A percentile compares a stretch with the other conserved stretches of the same genome.
These are phyloP conservation scores for Pantelozetes paolii DNA, from an alignment of 2,888 invertebrate genomes.

Conservation along the genomic window DNA sequence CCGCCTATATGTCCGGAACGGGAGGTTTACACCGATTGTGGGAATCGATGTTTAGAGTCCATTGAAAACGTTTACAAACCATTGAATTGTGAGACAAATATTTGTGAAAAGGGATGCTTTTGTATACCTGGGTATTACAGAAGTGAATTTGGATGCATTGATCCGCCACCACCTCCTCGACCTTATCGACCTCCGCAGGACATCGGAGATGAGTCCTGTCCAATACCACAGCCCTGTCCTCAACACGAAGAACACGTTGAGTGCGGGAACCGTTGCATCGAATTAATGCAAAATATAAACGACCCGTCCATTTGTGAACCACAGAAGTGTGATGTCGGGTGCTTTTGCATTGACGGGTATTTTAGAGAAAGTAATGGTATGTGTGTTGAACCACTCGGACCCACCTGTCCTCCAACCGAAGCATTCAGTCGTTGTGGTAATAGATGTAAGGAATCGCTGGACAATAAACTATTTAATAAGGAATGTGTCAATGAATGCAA, in stretches of 20 bases:
- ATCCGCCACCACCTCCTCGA: no score
- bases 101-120: conserved; percentile 17
- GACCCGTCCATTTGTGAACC: background rate
- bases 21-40: background rate
- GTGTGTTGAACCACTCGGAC: background rate
- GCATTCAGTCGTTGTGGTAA: background rate
- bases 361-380: background rate
- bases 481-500: background rate
- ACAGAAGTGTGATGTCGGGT: background rate
- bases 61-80: background rate
- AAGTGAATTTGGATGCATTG: background rate
- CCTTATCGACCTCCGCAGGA: no score
- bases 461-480: background rate
- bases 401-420: background rate
- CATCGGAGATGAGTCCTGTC: background rate
- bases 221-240: background rate
- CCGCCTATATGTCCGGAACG: background rate
- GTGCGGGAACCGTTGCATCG: no score
- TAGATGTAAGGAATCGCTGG: background rate
- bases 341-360: background rate
- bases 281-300: background rate
- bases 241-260: background rate
- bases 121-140: background rate
- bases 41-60: background rate
- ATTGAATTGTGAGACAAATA: background rate